These are phyloP conservation scores for Hycleus phaleratus DNA, from an alignment of 1,140 invertebrate genomes.

Conservation along the genomic window DNA sequence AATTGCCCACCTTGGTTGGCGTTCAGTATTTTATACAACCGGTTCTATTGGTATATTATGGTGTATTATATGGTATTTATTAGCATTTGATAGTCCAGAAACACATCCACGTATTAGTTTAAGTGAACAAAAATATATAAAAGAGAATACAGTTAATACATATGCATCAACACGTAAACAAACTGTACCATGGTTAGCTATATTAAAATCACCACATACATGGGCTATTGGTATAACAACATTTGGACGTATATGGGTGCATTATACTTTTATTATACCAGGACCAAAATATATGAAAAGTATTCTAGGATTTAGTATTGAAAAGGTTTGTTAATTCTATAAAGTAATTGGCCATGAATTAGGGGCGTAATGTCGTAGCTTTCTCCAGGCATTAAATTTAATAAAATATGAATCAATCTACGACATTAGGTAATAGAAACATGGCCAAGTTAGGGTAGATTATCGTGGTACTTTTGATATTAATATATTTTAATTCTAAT, in stretches of 20 bases:
- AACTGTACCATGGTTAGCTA: conserved; percentile 63
- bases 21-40: conserved; percentile 61
- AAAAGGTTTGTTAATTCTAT: conserved; percentile 44
- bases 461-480: not conserved
- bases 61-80: conserved; percentile 63
- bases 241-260: conserved; percentile 64
- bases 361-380: too few species aligned
- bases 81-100: conserved; percentile 67
- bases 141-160: conserved; percentile 50
- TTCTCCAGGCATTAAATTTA: too few species aligned
- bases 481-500: conserved; percentile 16
- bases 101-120: conserved; percentile 65
- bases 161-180: conserved; percentile 42
- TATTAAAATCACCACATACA: conserved; percentile 67
- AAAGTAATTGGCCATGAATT: too few species aligned
- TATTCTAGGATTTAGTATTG: conserved; percentile 59
- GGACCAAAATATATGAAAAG: conserved; percentile 67
- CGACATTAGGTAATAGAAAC: not conserved
- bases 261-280: conserved; percentile 62
- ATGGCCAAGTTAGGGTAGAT: not conserved
- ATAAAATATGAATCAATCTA: not conserved
- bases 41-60: conserved; percentile 54
- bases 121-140: conserved; percentile 63
- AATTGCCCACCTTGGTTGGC: conserved; percentile 59
- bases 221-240: conserved; percentile 74